Conservation (phyloP, 2,888 invertebrate genomes). For the Dexiosoma caninum region DNA sequence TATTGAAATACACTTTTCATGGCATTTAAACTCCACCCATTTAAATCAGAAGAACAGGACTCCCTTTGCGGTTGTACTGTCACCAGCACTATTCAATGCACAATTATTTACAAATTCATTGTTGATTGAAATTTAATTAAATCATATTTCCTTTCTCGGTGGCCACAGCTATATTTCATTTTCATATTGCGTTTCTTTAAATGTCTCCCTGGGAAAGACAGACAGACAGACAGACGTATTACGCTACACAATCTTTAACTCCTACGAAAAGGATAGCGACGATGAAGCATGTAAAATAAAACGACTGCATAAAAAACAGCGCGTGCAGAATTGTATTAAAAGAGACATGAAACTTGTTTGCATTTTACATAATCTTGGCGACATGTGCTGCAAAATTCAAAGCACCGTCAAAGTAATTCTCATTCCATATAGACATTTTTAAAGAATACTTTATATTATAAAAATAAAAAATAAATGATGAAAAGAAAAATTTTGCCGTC, state of each 20-base stretch:
- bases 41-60: no score
- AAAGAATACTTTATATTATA: not conserved
- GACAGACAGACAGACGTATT: not conserved
- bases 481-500: constrained; percentile 5
- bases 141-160: not conserved
- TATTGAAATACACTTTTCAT: no score
- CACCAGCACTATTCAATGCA: no score
- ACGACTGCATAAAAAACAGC: constrained; percentile 19
- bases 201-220: not conserved
- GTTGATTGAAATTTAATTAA: no score
- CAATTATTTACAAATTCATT: no score
- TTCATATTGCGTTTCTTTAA: not conserved
- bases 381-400: constrained; percentile 61
- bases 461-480: not conserved
- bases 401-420: constrained; percentile 52
- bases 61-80: no score
- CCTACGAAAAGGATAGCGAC: not conserved
- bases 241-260: constrained; percentile 2
- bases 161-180: not conserved
- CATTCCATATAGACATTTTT: not conserved
- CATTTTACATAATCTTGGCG: constrained; percentile 61
- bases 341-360: constrained; percentile 49
- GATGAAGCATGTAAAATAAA: constrained; percentile 3
- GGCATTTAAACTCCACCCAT: no score
- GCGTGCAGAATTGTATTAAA: not conserved